A percentile compares a stretch with the other conserved stretches of the same genome.
Conservation (phyloP, 2,888 invertebrate species). For the Venusia cambrica region DNA sequence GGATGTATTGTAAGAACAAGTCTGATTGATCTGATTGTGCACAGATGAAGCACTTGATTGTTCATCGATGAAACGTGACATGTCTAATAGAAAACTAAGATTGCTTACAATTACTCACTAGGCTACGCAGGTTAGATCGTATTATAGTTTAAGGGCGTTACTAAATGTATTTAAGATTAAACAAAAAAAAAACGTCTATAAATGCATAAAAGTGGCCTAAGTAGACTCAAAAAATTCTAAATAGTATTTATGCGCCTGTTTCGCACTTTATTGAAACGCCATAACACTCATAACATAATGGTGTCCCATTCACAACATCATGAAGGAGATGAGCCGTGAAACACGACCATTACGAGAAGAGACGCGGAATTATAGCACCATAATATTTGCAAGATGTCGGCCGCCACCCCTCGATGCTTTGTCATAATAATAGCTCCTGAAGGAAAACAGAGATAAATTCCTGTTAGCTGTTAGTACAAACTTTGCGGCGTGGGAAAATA, state of each 20-base stretch:
- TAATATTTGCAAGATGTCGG: constrained; percentile 48
- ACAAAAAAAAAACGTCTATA: too few species aligned
- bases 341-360: constrained; percentile 27
- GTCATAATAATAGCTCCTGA: constrained; percentile 35
- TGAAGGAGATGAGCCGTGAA: constrained; percentile 37
- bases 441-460: constrained; percentile 20
- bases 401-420: constrained; percentile 33
- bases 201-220: too few species aligned
- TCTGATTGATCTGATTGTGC: too few species aligned
- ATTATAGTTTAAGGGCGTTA: too few species aligned
- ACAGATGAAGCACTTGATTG: too few species aligned
- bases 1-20: too few species aligned
- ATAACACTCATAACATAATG: constrained; percentile 6
- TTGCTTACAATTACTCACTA: too few species aligned
- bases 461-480: constrained; percentile 13
- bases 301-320: constrained; percentile 9
- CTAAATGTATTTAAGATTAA: too few species aligned
- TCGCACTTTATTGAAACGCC: constrained; percentile 5
- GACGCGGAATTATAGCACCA: constrained; percentile 39
- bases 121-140: too few species aligned
- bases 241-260: neutral
- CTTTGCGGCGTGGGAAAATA: constrained; percentile 10
- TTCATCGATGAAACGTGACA: too few species aligned
- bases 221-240: constrained; percentile 4
- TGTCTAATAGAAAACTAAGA: too few species aligned